These are phyloP conservation scores for Phocides pigmalion DNA, from an alignment of 1,140 invertebrate genomes.

Conservation along the genomic window DNA sequence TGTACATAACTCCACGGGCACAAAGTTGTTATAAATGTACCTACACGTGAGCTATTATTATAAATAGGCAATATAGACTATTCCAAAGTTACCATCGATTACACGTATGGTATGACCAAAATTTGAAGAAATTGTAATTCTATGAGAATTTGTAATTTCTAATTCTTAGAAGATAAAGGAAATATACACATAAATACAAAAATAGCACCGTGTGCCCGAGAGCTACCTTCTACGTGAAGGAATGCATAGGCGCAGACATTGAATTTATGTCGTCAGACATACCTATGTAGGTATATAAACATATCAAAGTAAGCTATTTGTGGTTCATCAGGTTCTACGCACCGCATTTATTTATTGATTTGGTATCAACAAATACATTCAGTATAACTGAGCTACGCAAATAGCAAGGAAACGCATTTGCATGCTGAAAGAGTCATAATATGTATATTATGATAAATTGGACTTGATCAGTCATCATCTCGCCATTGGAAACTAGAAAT, in stretches of 20 bases:
- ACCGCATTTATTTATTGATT: neutral
- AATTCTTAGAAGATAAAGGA: neutral
- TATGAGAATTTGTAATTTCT: neutral
- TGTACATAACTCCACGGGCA: too few species aligned
- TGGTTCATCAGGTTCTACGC: conserved; percentile 15
- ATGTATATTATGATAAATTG: neutral
- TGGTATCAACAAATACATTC: neutral
- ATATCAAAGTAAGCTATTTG: conserved; percentile 19
- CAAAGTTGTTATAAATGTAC: too few species aligned
- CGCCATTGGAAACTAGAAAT: too few species aligned
- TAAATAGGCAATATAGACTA: too few species aligned
- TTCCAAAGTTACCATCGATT: too few species aligned
- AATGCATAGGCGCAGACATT: conserved; percentile 37
- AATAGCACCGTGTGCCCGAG: conserved; percentile 12
- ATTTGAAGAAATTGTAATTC: too few species aligned
- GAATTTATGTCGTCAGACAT: conserved; percentile 19
- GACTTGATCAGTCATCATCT: neutral
- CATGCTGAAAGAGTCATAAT: neutral
- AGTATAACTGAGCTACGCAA: neutral
- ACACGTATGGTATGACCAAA: too few species aligned
- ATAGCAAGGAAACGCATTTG: neutral
- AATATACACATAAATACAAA: neutral
- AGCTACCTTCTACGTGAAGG: conserved; percentile 40
- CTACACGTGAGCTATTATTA: too few species aligned
- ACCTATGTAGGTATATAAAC: conserved; percentile 11